Base-by-base conservation (phyloP, 2,113 vertebrate genomes). In the Colinus virginianus region DNA sequence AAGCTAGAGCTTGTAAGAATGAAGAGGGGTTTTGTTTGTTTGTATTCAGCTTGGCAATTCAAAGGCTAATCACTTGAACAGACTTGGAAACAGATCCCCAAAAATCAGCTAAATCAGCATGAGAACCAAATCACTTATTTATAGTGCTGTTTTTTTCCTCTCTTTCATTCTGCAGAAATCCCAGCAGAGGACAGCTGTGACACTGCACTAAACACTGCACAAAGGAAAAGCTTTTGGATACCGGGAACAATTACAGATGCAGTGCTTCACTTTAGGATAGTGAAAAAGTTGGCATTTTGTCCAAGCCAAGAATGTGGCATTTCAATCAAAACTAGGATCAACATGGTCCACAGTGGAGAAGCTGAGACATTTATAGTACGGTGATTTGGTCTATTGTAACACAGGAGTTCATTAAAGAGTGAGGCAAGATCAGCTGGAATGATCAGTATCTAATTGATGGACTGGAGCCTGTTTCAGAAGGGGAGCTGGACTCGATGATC, bases 11-110 rank as follows among this genome's bases (percentile, higher is more conserved):
- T 48, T 78, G 3, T 58, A 93, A 61, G 62, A 92, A 48, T 22
- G 13, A 90, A 81, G 42, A 88, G 38, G 53, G 25, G 12, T 71
- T 91, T 90, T 85, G 8, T n/a, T 92, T 79, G 19, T 87, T 93
- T 82, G 34, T 84, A 91, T 94, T 90, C 58, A 79, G 28, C 20
- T 83, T 89, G 63, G 40, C 43, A 70, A 13, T 70, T 77, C 78
- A 77, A 91, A 93, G 36, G 46, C 51, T 69, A 90, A 59, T 36
- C 51, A 61, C 34, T 83, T 78, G 43, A 95, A 86, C 34, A 53
- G 17, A 40, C n/a, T 81, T 95, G 28, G 32, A 87, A 77, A 70
- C 28, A 80, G 69, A 69, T 49, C 34, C 34, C 83, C 71, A 75
- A 63, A 85, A 32, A 87, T 63, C 59, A 91, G 38, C 19, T 51